Conservation (phyloP, 2,113 vertebrate species). For the Xerus inauris region DNA sequence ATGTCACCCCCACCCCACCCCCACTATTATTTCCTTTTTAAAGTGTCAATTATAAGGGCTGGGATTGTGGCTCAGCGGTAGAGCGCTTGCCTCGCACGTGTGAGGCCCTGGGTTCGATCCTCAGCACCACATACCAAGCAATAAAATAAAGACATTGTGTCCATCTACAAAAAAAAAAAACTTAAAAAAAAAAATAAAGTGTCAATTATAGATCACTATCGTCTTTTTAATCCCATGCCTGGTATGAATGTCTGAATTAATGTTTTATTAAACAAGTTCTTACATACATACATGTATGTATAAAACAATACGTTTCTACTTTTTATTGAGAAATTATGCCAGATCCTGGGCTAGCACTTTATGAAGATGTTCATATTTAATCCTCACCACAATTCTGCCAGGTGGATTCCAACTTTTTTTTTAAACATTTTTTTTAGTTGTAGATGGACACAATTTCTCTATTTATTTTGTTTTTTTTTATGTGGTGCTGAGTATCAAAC, state of each 20-base stretch:
- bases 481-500: no score
- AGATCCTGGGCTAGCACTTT: background rate
- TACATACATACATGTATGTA: background rate
- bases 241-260: constrained; percentile 45
- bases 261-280: background rate
- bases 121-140: no score
- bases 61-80: no score
- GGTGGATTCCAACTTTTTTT: no score
- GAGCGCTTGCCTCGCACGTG: no score
- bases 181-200: no score
- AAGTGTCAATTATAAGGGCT: background rate
- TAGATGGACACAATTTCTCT: no score
- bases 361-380: background rate
- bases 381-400: background rate
- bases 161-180: no score
- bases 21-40: background rate
- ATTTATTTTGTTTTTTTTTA: no score
- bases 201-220: background rate
- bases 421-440: no score
- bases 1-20: background rate
- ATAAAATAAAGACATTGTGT: no score
- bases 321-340: background rate
- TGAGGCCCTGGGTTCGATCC: no score
- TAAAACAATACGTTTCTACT: background rate
- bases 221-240: background rate